Conservation (phyloP, 2,888 invertebrate genomes). For the Lasioglossum villosulum region DNA sequence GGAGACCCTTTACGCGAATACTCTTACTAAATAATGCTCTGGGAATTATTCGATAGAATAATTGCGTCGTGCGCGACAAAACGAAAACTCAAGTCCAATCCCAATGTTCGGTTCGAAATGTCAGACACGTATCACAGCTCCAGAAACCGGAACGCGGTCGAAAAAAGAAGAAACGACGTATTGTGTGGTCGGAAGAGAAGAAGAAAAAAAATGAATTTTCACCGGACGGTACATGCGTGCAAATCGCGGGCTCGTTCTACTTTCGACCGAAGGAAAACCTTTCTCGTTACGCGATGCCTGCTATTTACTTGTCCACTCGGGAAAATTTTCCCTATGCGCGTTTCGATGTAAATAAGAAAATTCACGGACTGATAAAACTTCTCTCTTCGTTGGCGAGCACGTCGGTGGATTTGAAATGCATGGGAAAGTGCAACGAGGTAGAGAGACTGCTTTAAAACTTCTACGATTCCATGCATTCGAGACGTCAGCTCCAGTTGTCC, state of each 20-base stretch:
- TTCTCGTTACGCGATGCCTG: constrained; percentile 9
- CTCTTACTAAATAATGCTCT: too few species aligned
- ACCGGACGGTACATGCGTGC: neutral
- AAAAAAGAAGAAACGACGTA: neutral
- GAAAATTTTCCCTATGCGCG: constrained; percentile 23
- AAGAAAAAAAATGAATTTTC: constrained; percentile 16
- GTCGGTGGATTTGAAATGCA: constrained; percentile 48
- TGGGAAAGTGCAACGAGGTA: constrained; percentile 35
- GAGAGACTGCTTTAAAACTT: constrained; percentile 29
- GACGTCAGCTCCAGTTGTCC: constrained; percentile 3
- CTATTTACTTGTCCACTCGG: constrained; percentile 29
- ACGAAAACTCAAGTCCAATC: neutral
- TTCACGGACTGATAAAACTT: constrained; percentile 40
- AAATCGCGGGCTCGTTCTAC: constrained; percentile 25
- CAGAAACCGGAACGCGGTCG: neutral
- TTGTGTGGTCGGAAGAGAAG: too few species aligned
- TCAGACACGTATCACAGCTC: neutral
- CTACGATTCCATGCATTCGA: neutral
- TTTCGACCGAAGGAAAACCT: constrained; percentile 37
- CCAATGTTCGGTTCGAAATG: neutral
- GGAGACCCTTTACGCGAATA: too few species aligned
- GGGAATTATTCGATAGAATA: too few species aligned
- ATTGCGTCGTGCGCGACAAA: neutral
- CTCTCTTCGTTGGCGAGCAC: neutral
- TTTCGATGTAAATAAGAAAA: constrained; percentile 44